Conservation (phyloP, 2,113 vertebrate species). For the Canis aureus region DNA sequence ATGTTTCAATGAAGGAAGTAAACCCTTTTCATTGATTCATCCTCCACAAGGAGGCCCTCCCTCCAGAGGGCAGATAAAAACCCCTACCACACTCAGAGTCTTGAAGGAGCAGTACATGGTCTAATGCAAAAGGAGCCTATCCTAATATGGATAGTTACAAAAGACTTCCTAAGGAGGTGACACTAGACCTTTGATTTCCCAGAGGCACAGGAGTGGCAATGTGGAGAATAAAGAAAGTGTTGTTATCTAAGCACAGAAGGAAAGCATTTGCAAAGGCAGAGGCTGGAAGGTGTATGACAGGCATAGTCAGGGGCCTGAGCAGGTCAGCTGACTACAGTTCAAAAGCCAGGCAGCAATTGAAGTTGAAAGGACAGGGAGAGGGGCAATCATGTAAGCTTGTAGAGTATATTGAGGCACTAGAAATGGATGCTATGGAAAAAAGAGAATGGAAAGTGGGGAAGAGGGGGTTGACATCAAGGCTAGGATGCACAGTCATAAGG, state of each 20-base stretch:
- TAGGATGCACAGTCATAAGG: rapidly evolving
- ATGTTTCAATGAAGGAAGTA: not conserved
- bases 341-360: not conserved
- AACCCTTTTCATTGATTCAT: not conserved
- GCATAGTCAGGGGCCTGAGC: not conserved
- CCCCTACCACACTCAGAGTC: not conserved
- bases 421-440: not conserved
- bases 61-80: not conserved
- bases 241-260: not conserved
- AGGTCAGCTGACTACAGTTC: not conserved
- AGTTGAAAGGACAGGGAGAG: not conserved
- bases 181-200: not conserved
- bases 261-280: not conserved
- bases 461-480: not conserved
- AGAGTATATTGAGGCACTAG: not conserved
- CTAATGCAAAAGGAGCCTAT: not conserved
- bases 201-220: not conserved
- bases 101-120: not conserved
- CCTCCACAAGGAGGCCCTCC: not conserved
- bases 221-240: not conserved
- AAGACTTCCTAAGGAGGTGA: not conserved
- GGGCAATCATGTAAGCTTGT: rapidly evolving
- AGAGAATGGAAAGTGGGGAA: not conserved
- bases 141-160: not conserved
- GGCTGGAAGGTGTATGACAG: not conserved